Evolutionary conservation across 2,113 vertebrate species (phyloP), one percentile per base, ranked within the genome.

Genomic region (Phylloscopus trochiloides): DNA sequence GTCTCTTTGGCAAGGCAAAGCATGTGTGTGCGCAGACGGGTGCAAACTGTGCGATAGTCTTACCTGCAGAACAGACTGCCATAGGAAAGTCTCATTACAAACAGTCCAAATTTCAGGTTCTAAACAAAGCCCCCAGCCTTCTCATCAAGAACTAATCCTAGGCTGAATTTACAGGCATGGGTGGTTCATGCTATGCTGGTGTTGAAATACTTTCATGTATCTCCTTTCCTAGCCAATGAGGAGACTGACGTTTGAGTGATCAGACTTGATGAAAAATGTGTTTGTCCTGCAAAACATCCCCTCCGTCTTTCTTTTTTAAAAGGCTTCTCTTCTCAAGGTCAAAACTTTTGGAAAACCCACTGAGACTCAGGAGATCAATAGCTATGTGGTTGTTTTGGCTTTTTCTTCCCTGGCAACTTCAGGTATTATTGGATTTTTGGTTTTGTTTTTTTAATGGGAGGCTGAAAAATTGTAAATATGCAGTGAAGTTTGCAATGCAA

Each of bases 21-120:
- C 6, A 7, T 17, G 1, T 22, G 9, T 52, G 11, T 12, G 36
- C 21, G n/a, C 24, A 81, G 51, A 77, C 0, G 0, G 13, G 26
- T 14, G 12, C 19, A 42, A 61, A 73, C 8, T 48, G 3, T n/a
- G 26, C 19, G 43, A 55, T 8, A 68, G 9, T 85, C 70, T 89
- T 76, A 89, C 73, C 77, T 79, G 73, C 28, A 85, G 45, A 87
- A 92, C 12, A 68, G 17, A 52, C 24, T 81, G 65, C 8, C 32
- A 31, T 6, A 48, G 21, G 10, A 20, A 89, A 82, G 6, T 61
- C n/a, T 75, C 55, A 18, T 29, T 36, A 84, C 21, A 94, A 86
- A 75, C 1, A 54, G 16, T 6, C 40, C 58, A 43, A 65, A 75
- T 72, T 78, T 26, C 24, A 74, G 14, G 25, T 62, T 61, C 51